phyloP scores from a whole-genome alignment of 1,140 invertebrate species.

The Sinella curviseta region DNA sequence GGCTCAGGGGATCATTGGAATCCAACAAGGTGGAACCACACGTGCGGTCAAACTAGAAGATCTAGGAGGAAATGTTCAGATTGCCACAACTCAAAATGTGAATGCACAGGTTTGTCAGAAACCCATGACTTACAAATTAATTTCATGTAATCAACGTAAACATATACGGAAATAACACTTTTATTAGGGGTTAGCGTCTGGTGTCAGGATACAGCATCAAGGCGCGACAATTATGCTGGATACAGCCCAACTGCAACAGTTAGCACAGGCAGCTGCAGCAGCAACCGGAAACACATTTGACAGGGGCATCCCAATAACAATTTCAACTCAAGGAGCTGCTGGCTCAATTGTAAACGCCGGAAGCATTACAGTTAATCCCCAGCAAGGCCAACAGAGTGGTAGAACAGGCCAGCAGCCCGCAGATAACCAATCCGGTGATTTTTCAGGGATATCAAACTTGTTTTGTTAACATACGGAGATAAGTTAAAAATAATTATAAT shows the following conservation, averaged over 20 bases:
- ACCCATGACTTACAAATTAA: too few species aligned
- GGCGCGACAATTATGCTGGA: conserved; percentile 43
- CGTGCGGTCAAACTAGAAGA: conserved; percentile 47
- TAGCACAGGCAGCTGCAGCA: conserved; percentile 37
- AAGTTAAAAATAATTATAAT: background rate
- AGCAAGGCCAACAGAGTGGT: background rate
- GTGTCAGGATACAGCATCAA: conserved; percentile 26
- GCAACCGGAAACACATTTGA: conserved; percentile 30
- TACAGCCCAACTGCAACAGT: conserved; percentile 46
- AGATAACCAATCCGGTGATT: conserved; percentile 1
- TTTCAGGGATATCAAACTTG: background rate
- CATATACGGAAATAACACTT: background rate
- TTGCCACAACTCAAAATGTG: conserved; percentile 3
- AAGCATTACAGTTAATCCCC: background rate
- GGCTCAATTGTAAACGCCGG: background rate
- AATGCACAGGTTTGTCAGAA: too few species aligned
- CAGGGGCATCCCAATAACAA: conserved; percentile 32
- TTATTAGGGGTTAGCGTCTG: conserved; percentile 8
- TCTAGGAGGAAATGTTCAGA: conserved; percentile 31
- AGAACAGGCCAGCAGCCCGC: background rate
- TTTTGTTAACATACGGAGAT: background rate
- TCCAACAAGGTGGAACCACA: conserved; percentile 28
- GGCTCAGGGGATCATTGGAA: conserved; percentile 41
- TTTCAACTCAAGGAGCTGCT: conserved; percentile 8
- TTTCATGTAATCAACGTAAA: background rate